Base-by-base conservation (phyloP, 2,888 invertebrate genomes). In the Dichetophora obliterata region DNA sequence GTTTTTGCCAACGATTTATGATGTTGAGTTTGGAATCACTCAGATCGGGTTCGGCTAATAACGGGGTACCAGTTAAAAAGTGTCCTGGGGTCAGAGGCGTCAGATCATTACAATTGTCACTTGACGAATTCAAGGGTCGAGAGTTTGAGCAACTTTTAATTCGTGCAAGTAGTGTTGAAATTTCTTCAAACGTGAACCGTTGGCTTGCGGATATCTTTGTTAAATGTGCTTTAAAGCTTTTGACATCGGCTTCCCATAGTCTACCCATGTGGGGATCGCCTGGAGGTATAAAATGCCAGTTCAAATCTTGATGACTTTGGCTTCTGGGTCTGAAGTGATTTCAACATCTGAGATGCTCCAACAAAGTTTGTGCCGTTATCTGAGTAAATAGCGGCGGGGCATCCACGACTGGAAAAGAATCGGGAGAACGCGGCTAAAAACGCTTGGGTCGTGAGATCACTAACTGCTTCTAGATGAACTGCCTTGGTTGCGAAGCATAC, bases 291-390 rank as follows among this genome's bases (percentile, higher is more conserved):
- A 50, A 50, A 50, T n/a, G 50, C 50, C 50, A 50, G 50, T 50
- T 50, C n/a, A 50, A 50, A 16, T 50, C 50, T 50, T 50, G 50
- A 50, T 50, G 50, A 50, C 8, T 50, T n/a, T 50, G 50, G 9
- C 3, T 50, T 50, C n/a, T 50, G 50, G n/a, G 50, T n/a, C 16
- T 50, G 3, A 50, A 50, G n/a, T n/a, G n/a, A 50, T 16, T n/a
- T 50, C 14, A 50, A 16, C 50, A 50, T 16, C 16, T 50, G 50
- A n/a, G 50, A 14, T 16, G 68, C 50, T 24, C 68, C 22, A 3
- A 68, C 22, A 24, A 68, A 68, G 50, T 68, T 68, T 2, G 68
- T 68, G 43, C 43, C 68, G 22, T 68, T 68, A 22, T 68, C 50
- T 48, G 68, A 68, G 22, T 68, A 68, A 19, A 68, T 22, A 24